These are phyloP conservation scores for Enoplosus armatus DNA, from an alignment of 2,797 vertebrate genomes.

Conservation along the genomic window DNA sequence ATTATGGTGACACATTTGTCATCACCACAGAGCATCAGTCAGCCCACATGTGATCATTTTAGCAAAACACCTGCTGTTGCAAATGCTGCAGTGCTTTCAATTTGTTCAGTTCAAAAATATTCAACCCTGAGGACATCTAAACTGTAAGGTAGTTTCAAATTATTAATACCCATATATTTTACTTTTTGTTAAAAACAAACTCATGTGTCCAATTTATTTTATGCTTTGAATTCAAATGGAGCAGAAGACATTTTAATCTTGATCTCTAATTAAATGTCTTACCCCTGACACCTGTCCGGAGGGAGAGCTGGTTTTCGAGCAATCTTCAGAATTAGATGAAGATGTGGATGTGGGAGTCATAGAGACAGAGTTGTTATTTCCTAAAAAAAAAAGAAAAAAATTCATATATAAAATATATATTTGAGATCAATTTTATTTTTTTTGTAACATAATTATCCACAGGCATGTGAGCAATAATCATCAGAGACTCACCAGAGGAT, in stretches of 20 bases:
- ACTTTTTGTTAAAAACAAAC: background rate
- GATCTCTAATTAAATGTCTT: conserved; percentile 60
- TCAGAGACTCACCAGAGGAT: conserved; percentile 87
- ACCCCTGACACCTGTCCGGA: conserved; percentile 91
- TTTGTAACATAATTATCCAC: no score
- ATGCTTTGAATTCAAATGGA: background rate
- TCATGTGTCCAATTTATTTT: background rate
- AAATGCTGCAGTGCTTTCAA: background rate
- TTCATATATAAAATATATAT: background rate
- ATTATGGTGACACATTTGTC: conserved; percentile 32
- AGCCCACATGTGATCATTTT: conserved; percentile 13
- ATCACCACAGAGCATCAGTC: conserved; percentile 26
- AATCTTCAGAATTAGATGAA: conserved; percentile 96
- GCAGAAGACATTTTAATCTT: background rate
- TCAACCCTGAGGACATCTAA: background rate
- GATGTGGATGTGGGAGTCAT: conserved; percentile 99
- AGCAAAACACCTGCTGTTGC: conserved; percentile 25
- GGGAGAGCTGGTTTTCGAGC: conserved; percentile 94
- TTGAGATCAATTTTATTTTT: background rate
- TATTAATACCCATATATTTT: background rate
- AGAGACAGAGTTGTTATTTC: conserved; percentile 92
- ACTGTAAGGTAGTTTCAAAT: background rate
- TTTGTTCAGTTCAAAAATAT: conserved; percentile 17
- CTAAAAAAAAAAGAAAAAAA: conserved; percentile 58
- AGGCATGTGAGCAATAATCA: background rate